These are phyloP conservation scores for Lepidotrigona ventralis DNA, from an alignment of 1,140 invertebrate genomes.

Conservation along the genomic window DNA sequence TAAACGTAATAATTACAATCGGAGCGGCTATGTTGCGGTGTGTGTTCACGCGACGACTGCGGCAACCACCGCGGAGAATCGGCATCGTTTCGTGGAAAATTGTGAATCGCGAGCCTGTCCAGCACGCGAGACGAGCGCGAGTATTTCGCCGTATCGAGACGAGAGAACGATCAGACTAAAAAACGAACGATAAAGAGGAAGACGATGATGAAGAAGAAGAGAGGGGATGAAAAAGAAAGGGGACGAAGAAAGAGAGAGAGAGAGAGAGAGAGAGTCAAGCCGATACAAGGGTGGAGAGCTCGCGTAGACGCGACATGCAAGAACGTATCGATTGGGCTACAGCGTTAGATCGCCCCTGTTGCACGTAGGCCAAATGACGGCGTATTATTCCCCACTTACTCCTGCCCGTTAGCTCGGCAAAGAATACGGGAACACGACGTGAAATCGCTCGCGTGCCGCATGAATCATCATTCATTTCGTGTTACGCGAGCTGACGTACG, in stretches of 20 bases:
- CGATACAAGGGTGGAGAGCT: background rate
- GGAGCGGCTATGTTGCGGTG: background rate
- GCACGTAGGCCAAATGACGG: slow-evolving; percentile 71
- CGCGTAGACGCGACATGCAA: slow-evolving; percentile 59
- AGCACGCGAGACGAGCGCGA: background rate
- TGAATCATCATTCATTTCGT: slow-evolving; percentile 76
- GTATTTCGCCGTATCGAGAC: background rate
- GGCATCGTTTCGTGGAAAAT: slow-evolving; percentile 21
- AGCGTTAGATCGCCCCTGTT: slow-evolving; percentile 64
- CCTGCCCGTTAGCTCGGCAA: slow-evolving; percentile 56
- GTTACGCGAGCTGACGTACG: slow-evolving; percentile 66
- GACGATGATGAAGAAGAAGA: background rate
- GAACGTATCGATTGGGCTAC: slow-evolving; percentile 68
- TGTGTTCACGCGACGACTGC: slow-evolving; percentile 29
- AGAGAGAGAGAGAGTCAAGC: background rate
- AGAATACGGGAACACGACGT: slow-evolving; percentile 68
- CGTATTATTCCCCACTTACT: slow-evolving; percentile 73
- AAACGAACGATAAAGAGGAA: background rate
- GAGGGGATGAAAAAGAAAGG: background rate
- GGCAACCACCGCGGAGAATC: background rate
- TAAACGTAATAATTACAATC: slow-evolving; percentile 51
- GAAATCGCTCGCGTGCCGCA: slow-evolving; percentile 74
- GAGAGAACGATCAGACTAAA: background rate
- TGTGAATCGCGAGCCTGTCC: background rate
- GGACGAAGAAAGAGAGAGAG: background rate